A percentile compares a stretch with the other conserved stretches of the same genome.
Conservation (phyloP, 2,888 invertebrate species). For the Abscondita cerata region DNA sequence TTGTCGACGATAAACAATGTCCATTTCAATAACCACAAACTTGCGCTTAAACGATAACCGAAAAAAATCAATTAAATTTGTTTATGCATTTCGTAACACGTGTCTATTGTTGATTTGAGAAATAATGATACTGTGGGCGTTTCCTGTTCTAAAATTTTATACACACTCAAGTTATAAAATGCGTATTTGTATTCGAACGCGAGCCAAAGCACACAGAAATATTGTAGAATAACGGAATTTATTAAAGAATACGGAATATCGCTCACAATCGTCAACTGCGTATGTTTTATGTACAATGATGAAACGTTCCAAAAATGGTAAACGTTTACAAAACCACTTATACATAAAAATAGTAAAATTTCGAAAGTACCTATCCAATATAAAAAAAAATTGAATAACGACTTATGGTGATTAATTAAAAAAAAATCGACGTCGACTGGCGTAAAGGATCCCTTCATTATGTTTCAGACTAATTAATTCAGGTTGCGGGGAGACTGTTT, state of each 20-base stretch:
- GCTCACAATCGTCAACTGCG: constrained; percentile 6
- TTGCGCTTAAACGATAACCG: too few relatives aligned
- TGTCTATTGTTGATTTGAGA: too few relatives aligned
- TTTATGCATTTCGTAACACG: too few relatives aligned
- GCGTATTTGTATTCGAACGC: background rate
- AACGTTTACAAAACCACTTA: constrained; percentile 2
- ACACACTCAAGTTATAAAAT: background rate
- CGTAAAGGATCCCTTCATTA: constrained; percentile 2
- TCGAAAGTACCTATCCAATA: background rate
- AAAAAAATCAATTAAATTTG: too few relatives aligned
- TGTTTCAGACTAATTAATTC: constrained; percentile 1
- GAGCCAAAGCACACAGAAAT: background rate
- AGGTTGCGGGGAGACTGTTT: constrained; percentile 5
- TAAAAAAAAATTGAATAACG: background rate
- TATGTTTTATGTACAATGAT: background rate
- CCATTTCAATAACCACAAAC: too few relatives aligned
- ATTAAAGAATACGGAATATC: constrained; percentile 8
- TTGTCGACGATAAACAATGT: too few relatives aligned
- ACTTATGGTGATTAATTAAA: too few relatives aligned
- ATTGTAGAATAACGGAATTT: constrained; percentile 5
- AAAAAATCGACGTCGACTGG: too few relatives aligned
- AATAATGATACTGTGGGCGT: background rate
- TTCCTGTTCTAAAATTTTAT: constrained; percentile 10
- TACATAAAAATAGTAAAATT: constrained; percentile 2
- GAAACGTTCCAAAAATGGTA: constrained; percentile 9